Evolutionary conservation across 2,113 vertebrate genomes (phyloP).

Genomic region (Centrocercus urophasianus): DNA sequence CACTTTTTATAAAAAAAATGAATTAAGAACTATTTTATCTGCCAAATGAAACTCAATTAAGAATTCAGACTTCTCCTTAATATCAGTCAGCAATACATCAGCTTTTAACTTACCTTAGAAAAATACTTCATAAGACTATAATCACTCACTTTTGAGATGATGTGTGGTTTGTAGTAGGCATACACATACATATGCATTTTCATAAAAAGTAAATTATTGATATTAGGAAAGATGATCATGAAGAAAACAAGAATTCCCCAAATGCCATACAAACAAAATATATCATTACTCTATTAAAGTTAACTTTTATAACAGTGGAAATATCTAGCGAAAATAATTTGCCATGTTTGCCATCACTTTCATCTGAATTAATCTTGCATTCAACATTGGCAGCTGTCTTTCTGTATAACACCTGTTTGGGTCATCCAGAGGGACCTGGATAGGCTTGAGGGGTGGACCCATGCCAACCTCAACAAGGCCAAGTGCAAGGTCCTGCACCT

Average conservation of each 20-base stretch:
- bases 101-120: constrained; percentile 38
- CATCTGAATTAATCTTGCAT: neutral
- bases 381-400: neutral
- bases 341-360: neutral
- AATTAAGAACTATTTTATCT: constrained; percentile 46
- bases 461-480: too few species aligned
- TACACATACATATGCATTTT: neutral
- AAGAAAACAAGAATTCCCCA: neutral
- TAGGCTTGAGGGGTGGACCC: too few species aligned
- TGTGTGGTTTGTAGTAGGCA: neutral
- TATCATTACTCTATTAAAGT: neutral
- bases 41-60: constrained; percentile 64
- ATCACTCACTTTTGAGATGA: neutral
- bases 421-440: neutral
- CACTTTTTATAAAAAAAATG: constrained; percentile 8
- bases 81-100: constrained; percentile 50
- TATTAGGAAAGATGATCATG: neutral
- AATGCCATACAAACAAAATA: neutral
- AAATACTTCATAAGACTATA: neutral
- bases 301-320: neutral
- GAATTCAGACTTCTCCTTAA: constrained; percentile 57
- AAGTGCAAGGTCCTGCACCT: too few species aligned
- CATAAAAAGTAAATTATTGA: neutral
- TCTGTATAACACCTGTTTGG: neutral
- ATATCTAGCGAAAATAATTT: neutral